Percentiles rank a stretch among this genome's conserved stretches.
Conservation (phyloP, 37 sponge, comb jelly and placozoan species). For the Beroe ovata region DNA sequence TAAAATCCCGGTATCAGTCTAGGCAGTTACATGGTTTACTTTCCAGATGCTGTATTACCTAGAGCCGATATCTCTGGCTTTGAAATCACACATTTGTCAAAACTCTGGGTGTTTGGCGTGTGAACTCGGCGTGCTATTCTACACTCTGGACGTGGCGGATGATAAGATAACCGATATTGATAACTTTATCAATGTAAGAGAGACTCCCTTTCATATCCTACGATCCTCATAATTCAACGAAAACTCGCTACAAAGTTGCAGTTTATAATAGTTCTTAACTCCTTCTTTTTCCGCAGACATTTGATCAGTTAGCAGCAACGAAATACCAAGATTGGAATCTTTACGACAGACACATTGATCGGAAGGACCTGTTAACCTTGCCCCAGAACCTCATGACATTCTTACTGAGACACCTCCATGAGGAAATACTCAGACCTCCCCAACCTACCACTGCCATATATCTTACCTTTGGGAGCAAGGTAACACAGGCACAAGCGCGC, state of each 20-base stretch:
- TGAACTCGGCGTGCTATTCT: slow-evolving; percentile 85
- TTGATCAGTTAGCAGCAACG: slow-evolving; percentile 22
- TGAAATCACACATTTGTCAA: slow-evolving; percentile 78
- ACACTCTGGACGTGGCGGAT: slow-evolving; percentile 74
- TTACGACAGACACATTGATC: not conserved
- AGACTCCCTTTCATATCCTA: not conserved
- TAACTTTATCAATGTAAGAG: slow-evolving; percentile 30
- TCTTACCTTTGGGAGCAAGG: slow-evolving; percentile 59
- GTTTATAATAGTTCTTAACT: no score
- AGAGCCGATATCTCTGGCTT: slow-evolving; percentile 73
- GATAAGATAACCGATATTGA: slow-evolving; percentile 68
- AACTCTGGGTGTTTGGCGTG: slow-evolving; percentile 85
- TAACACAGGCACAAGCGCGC: no score
- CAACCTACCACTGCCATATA: slow-evolving; percentile 52
- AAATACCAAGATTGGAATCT: slow-evolving; percentile 61
- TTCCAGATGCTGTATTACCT: slow-evolving; percentile 90
- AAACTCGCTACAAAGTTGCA: no score
- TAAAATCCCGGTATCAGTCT: no score
- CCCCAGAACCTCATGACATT: slow-evolving; percentile 30
- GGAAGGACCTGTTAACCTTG: slow-evolving; percentile 14
- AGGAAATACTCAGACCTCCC: slow-evolving; percentile 36
- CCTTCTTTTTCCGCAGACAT: not conserved
- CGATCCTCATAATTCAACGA: no score
- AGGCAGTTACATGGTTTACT: no score
- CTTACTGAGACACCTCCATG: slow-evolving; percentile 33